Evolutionary conservation across 2,113 vertebrate genomes (phyloP).

Genomic region (Cavia porcellus): DNA sequence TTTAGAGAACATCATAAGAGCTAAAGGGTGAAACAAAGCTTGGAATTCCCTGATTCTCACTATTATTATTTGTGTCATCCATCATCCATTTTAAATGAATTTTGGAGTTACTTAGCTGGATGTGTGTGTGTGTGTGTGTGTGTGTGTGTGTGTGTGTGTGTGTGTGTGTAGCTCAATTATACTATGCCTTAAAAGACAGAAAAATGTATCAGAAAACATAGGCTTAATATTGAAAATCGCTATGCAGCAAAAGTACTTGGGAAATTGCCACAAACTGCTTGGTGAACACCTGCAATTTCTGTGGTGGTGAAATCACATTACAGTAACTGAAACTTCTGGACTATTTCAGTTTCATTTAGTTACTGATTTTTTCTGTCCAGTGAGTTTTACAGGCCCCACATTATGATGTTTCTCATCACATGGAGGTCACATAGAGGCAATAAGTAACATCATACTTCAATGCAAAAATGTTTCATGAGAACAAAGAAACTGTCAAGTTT

Average conservation of each 20-base stretch:
- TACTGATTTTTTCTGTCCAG: constrained; percentile 58
- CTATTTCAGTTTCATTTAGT: constrained; percentile 57
- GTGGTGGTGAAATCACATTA: constrained; percentile 48
- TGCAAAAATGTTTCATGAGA: constrained; percentile 55
- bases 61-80: background rate
- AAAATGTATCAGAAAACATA: background rate
- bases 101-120: background rate
- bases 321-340: constrained; percentile 38
- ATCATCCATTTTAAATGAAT: background rate
- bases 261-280: background rate
- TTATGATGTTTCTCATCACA: background rate
- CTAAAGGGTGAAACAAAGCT: background rate
- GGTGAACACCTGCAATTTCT: constrained; percentile 45
- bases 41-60: background rate
- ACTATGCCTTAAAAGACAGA: constrained; percentile 29
- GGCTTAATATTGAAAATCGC: constrained; percentile 32
- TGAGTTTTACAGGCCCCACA: constrained; percentile 34
- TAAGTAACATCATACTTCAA: background rate
- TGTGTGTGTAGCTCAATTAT: background rate
- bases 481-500: background rate
- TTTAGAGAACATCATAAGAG: constrained; percentile 13
- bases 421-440: background rate
- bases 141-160: too few species aligned
- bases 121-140: too few species aligned
- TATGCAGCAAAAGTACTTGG: background rate